Percentiles rank a stretch among this genome's conserved stretches.
phyloP scores from a whole-genome alignment of 2,888 invertebrate species.

The Clostera curtula region DNA sequence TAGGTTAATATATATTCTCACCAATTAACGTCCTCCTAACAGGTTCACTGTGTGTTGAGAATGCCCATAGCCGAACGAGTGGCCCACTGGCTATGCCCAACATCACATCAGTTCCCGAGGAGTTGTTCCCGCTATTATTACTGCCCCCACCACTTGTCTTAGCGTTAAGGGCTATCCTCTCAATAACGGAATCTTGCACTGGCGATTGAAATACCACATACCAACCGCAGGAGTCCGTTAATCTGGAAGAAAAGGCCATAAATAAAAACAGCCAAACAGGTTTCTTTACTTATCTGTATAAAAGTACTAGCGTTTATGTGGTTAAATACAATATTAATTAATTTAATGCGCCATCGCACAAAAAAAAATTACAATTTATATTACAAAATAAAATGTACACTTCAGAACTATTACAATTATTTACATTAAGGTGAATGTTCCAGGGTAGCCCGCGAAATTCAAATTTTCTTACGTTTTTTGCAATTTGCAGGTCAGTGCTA shows the following conservation, averaged over 20 bases:
- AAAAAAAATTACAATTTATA: no score
- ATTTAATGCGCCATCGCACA: no score
- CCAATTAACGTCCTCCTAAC: constrained; percentile 65
- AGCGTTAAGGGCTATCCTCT: constrained; percentile 92
- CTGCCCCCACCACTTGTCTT: constrained; percentile 62
- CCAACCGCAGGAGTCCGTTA: constrained; percentile 98
- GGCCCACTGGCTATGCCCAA: constrained; percentile 64
- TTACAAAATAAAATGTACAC: no score
- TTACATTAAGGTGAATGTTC: no score
- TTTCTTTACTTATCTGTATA: no score
- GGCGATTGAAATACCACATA: constrained; percentile 95
- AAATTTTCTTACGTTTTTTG: no score
- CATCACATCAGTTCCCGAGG: constrained; percentile 64
- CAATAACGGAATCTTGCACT: constrained; percentile 90
- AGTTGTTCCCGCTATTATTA: constrained; percentile 45
- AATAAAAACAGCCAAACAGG: background rate
- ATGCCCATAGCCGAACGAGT: constrained; percentile 64
- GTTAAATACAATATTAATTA: no score
- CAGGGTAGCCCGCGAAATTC: no score
- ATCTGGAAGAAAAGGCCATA: constrained; percentile 53
- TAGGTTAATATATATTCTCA: constrained; percentile 22
- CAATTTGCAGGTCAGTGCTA: no score
- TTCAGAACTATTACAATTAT: no score
- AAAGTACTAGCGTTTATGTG: no score
- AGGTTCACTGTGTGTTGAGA: constrained; percentile 67